Evolutionary conservation across 2,797 vertebrate genomes (phyloP).

Genomic region (Anguilla obscura): DNA sequence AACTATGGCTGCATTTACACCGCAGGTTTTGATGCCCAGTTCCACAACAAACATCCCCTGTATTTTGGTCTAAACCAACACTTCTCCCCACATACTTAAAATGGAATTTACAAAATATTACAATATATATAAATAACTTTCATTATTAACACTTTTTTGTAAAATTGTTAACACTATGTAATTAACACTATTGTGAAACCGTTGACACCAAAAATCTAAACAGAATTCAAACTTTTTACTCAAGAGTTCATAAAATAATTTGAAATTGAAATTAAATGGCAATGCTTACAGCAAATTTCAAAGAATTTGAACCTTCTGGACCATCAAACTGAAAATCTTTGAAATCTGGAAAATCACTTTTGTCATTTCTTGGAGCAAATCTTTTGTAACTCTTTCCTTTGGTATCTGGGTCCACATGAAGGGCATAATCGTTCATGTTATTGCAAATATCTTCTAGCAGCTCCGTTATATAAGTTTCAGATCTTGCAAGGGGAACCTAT

Average conservation of each 20-base stretch:
- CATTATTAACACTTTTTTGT: too few species aligned
- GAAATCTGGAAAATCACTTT: constrained; percentile 66
- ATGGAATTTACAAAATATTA: too few species aligned
- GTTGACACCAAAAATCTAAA: not conserved
- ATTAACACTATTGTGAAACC: too few species aligned
- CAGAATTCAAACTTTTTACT: not conserved
- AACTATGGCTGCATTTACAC: not conserved
- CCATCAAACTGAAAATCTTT: constrained; percentile 74
- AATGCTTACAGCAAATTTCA: constrained; percentile 80
- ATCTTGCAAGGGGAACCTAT: constrained; percentile 75
- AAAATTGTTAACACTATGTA: too few species aligned
- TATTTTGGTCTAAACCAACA: too few species aligned
- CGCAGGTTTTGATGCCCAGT: too few species aligned
- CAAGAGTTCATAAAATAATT: not conserved
- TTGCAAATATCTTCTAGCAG: constrained; percentile 75
- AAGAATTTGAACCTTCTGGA: constrained; percentile 68
- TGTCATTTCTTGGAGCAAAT: constrained; percentile 71
- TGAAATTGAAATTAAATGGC: not conserved
- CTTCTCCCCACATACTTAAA: too few species aligned
- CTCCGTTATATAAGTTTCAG: constrained; percentile 75
- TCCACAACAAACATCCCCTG: too few species aligned
- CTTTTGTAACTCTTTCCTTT: constrained; percentile 68
- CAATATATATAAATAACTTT: too few species aligned
- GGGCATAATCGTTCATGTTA: constrained; percentile 78
- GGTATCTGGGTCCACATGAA: constrained; percentile 70